A percentile compares a stretch with the other conserved stretches of the same genome.
phyloP scores from a whole-genome alignment of 2,113 vertebrate species.

The Gallinago paraguaiae region DNA sequence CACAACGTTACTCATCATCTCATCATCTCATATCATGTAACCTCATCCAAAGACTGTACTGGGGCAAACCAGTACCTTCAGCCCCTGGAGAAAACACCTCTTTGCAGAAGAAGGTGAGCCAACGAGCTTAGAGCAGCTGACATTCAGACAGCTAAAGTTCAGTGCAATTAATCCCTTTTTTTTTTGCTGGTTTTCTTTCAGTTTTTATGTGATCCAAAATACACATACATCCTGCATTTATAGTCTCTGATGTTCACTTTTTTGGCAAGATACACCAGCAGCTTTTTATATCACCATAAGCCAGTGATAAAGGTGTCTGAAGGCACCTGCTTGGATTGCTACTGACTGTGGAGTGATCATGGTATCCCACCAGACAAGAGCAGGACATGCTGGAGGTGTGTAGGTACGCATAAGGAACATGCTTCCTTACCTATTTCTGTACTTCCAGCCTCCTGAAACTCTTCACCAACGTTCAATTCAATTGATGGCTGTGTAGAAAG shows the following conservation, averaged over 20 bases:
- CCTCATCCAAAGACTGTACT: not conserved
- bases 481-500: not conserved
- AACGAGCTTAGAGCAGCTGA: not conserved
- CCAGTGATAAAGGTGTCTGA: not conserved
- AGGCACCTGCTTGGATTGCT: not conserved
- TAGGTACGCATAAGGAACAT: not conserved
- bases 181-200: not conserved
- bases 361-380: not conserved
- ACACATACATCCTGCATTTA: not conserved
- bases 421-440: not conserved
- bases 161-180: not conserved
- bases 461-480: not conserved
- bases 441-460: not conserved
- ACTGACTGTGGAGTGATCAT: not conserved
- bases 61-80: not conserved
- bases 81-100: not conserved
- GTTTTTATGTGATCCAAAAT: not conserved
- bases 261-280: not conserved
- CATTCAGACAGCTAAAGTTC: not conserved
- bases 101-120: not conserved
- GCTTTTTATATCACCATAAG: not conserved
- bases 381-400: not conserved
- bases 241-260: rapidly evolving
- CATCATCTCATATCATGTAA: not conserved
- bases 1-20: not conserved